Evolutionary conservation across 2,888 invertebrate genomes (phyloP), one percentile per base, ranked within the genome.

Genomic region (Anoplius nigerrimus): DNA sequence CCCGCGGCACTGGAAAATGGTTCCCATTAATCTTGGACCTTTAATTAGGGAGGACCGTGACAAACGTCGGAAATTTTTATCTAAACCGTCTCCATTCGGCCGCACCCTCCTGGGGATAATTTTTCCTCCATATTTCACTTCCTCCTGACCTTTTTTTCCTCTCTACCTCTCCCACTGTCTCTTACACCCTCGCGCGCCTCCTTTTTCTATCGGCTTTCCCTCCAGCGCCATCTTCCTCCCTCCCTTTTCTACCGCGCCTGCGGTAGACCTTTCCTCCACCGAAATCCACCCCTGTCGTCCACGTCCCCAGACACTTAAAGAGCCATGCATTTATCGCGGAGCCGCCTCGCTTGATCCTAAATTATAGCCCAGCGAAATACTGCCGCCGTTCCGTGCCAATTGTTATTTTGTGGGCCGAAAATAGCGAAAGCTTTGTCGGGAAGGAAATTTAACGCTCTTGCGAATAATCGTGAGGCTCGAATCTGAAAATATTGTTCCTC

Each of bases 21-120:
- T 68, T 58, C 52, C 43, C 78, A 79, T 79, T 80, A 80, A 79
- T 79, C 71, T 59, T 24, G 58, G 62, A 61, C 66, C 80, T 79
- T 82, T 79, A 81, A 81, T 82, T 82, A 81, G 73, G 67, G 59
- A 52, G 69, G 65, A 60, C 66, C 67, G 77, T 82, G 81, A 82
- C 81, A 82, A 82, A 82, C 75, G 81, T 74, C 66, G 75, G 74
- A 72, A 80, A 81, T 82, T 82, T 82, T 82, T 82, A 81, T 80
- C 78, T 79, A 76, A 80, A 77, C 74, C 72, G 75, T 65, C 73
- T 77, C 66, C 69, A 60, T 77, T 79, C 71, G 54, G 68, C 64
- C 73, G 65, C 68, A 69, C 72, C 64, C 76, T 60, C 71, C 53
- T 52, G 80, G 77, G 77, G 75, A 79, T 77, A 75, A 84, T 84